Evolutionary conservation across 2,888 invertebrate genomes (phyloP).

Genomic region (Lucinisca nassula): DNA sequence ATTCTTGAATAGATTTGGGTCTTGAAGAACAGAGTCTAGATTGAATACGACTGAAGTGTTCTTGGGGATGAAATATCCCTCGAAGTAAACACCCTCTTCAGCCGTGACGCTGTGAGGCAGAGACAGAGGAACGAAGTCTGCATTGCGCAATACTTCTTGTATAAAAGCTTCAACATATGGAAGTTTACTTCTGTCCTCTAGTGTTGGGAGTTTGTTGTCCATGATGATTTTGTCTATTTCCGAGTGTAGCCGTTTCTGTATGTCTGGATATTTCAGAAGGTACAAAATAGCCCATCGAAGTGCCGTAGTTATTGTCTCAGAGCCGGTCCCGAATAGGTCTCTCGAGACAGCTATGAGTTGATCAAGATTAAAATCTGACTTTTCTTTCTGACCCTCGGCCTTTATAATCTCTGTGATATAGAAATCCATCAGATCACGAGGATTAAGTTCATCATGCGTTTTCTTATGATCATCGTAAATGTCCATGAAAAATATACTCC

Average conservation of each 20-base stretch:
- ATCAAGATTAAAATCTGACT: background rate
- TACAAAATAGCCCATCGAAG: constrained; percentile 54
- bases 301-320: constrained; percentile 60
- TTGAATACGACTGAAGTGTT: constrained; percentile 75
- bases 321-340: constrained; percentile 66
- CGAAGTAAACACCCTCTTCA: constrained; percentile 61
- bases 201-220: constrained; percentile 4
- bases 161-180: constrained; percentile 64
- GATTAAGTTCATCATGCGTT: constrained; percentile 47
- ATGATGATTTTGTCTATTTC: constrained; percentile 23
- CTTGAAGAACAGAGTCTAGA: constrained; percentile 55
- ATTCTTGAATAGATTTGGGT: constrained; percentile 72
- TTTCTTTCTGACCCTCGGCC: background rate
- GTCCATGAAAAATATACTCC: background rate
- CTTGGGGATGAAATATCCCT: constrained; percentile 78
- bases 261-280: constrained; percentile 22
- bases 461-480: constrained; percentile 48
- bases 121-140: constrained; percentile 85
- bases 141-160: constrained; percentile 84
- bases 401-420: constrained; percentile 46
- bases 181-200: constrained; percentile 40
- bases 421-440: constrained; percentile 59
- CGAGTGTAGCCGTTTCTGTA: background rate
- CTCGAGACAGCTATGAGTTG: constrained; percentile 29
- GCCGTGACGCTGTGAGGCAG: constrained; percentile 77